Percentiles rank a stretch among this genome's conserved stretches.
phyloP scores from a whole-genome alignment of 2,797 vertebrate genomes.

The Anolis apletophallus region DNA sequence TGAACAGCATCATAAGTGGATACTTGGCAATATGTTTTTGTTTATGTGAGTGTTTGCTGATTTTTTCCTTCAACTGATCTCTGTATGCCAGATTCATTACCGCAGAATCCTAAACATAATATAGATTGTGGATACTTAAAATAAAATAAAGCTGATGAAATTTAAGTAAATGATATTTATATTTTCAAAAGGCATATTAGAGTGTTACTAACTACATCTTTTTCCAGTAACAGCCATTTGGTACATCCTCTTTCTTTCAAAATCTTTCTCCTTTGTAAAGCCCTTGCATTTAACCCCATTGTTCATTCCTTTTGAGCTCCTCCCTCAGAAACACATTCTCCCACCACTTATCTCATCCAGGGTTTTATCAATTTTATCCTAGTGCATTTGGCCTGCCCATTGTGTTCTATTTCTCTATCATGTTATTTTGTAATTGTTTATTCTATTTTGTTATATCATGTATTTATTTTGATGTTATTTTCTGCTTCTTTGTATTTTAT shows the following conservation, averaged over 20 bases:
- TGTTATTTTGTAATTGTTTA: too few relatives aligned
- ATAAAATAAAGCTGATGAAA: slow-evolving; percentile 14
- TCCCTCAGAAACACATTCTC: too few relatives aligned
- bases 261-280: neutral
- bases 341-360: too few relatives aligned
- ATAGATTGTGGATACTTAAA: neutral
- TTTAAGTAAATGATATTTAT: slow-evolving; percentile 20
- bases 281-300: too few relatives aligned
- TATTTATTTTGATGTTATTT: too few relatives aligned
- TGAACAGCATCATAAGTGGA: slow-evolving; percentile 52
- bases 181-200: neutral
- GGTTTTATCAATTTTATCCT: too few relatives aligned
- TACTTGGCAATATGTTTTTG: slow-evolving; percentile 65
- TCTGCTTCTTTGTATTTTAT: too few relatives aligned
- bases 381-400: too few relatives aligned
- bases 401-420: too few relatives aligned
- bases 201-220: neutral
- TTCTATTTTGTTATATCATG: too few relatives aligned
- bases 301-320: too few relatives aligned
- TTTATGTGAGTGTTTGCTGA: slow-evolving; percentile 39
- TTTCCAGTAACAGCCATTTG: neutral
- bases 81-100: neutral
- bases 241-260: neutral
- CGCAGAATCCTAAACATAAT: neutral
- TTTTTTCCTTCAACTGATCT: slow-evolving; percentile 9